Evolutionary conservation across 2,113 vertebrate species (phyloP), one percentile per base, ranked within the genome.

Genomic region (Pseudopodoces humilis): DNA sequence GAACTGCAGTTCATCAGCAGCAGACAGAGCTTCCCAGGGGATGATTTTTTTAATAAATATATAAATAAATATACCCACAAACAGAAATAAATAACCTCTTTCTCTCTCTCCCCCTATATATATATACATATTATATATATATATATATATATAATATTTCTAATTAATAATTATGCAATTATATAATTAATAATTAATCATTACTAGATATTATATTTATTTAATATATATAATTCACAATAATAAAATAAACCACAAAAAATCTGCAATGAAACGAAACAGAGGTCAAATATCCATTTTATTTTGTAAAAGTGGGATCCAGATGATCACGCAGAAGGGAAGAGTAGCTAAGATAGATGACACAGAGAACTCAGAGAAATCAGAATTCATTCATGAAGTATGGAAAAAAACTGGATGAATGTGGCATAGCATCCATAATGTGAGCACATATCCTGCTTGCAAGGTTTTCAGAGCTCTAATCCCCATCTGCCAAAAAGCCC

Each of bases 321-420:
- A 55, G 35, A 27, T 1, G 7, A 33, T 11, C 31, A 6, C 5
- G 24, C 2, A 4, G 27, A 43, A 72, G 6, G 12, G 68, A 76
- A 44, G 7, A 64, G 16, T 7, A 44, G 7, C 5, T 83, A 49
- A 68, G 39, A 55, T 16, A 50, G 13, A 18, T 7, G 15, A 6
- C 1, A 4, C 6, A 2, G 12, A 69, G 11, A 78, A 39, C 11
- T 64, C 21, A 3, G 5, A 85, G 13, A 56, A 88, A 65, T 41
- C 27, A 41, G 27, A 47, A 58, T 56, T 60, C 0, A 0, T 59
- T 77, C 6, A 4, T 2, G 1, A 55, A 72, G 3, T n/a, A 21
- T 13, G 46, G 31, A 11, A 58, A 31, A 43, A 49, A 86, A 18
- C 2, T 24, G 21, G 62, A 23, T 33, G 77, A 60, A n/a, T 31